Evolutionary conservation across 2,113 vertebrate species (phyloP), one percentile per base, ranked within the genome.

Genomic region (Scolopax mira): DNA sequence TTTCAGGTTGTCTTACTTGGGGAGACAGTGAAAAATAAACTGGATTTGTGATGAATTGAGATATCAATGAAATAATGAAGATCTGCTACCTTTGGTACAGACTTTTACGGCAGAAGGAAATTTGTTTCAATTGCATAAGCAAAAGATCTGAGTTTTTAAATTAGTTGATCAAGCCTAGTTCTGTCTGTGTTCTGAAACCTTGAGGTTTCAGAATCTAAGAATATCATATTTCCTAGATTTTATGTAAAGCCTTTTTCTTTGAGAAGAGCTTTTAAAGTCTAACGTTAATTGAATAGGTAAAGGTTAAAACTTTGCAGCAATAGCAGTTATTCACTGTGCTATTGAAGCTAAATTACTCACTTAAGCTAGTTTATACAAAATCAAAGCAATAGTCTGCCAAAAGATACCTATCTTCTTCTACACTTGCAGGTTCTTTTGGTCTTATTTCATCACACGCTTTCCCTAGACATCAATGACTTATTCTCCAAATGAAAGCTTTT

Each of bases 291-390:
- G 72, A 88, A 73, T 60, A 23, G 10, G 42, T 79, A 78, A 86
- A 93, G 62, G 79, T 92, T 96, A 75, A 87, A 92, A 52, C 44
- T 60, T 61, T 6, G 13, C 30, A 84, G 74, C 66, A 89, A 52
- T 25, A 79, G 73, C 52, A 79, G 61, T 87, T 93, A 66, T 46
- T 95, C 66, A 62, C 49, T 82, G 31, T 85, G 49, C 62, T 94
- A 8, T 49, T 90, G 66, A 91, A 95, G 81, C 18, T 61, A 69
- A 79, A 66, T 94, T 89, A 88, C 58, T 89, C 78, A 61, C 74
- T 95, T 94, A 27, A 91, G 49, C 41, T 89, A 57, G 73, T 90
- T 94, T 77, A 89, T 94, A 90, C 81, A 91, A 93, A 95, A 88
- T 65, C 83, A 93, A 73, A 83, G 30, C 42, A 66, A 85, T 91